Base-by-base conservation (phyloP, 2,113 vertebrate species). In the Stigmatopora argus region DNA sequence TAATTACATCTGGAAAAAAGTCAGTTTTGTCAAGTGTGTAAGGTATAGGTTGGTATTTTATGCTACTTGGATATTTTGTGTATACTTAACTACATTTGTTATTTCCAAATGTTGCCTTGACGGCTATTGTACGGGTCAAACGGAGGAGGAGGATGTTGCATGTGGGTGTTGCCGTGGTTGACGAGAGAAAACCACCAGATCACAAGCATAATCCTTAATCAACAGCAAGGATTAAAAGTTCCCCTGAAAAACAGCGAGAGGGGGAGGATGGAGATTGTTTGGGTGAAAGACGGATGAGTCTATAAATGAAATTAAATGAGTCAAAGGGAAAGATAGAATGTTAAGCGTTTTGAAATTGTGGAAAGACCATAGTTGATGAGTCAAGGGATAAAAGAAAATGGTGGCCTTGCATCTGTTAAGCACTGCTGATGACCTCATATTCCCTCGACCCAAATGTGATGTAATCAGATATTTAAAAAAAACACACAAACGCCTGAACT, bases 121-220 rank as follows among this genome's bases (percentile, higher is more conserved):
- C 78, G 73, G 66, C 71, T 69, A 72, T 70, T 63, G 9, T 6
- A 56, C 35, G 35, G 58, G 58, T 26, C 51, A 35, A 47, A 2
- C 13, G 47, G 11, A n/a, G 49, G 44, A 46, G 49, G 56, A 62
- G 4, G n/a, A 23, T 56, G 67, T 5, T 21, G 62, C 38, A 8
- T 49, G 21, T 21, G 9, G 52, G 26, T 46, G 48, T 70, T 19
- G 67, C 51, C 34, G 58, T 58, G 17, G 61, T 38, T 57, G 45
- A 51, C 12, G 9, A 70, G 64, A 75, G 44, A 64, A 51, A 78
- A 58, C 69, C 52, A 62, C 52, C 5, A 4, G 44, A 64, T 78
- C 64, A 13, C 19, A 34, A 58, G 70, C 73, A 2, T 86, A 86
- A 86, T 86, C 86, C 72, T 78, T 83, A 78, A 86, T 85, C 83